Percentiles rank a stretch among this genome's conserved stretches.
Evolutionary conservation across 2,113 vertebrate species (phyloP).

Genomic region (Vicugna pacos): DNA sequence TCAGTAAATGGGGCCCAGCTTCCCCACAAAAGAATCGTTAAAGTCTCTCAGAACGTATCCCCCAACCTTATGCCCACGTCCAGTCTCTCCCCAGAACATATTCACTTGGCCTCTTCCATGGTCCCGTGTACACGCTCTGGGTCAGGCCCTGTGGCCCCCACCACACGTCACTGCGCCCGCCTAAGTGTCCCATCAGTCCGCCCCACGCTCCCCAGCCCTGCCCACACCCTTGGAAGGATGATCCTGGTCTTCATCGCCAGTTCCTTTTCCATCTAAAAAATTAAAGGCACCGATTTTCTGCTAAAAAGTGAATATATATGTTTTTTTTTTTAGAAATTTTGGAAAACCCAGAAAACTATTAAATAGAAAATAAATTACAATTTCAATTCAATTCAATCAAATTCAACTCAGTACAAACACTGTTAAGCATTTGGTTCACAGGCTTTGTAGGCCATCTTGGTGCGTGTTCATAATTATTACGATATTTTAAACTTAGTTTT

Average conservation of each 20-base stretch:
- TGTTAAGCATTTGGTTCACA: not conserved
- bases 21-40: not conserved
- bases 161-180: no score
- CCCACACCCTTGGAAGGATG: not conserved
- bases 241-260: not conserved
- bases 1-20: not conserved
- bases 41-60: not conserved
- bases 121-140: accelerated
- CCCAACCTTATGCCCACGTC: not conserved
- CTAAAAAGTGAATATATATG: not conserved
- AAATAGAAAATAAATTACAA: not conserved
- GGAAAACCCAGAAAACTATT: not conserved
- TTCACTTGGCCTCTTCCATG: not conserved
- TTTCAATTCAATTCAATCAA: not conserved
- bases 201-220: no score
- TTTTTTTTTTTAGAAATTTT: not conserved
- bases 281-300: not conserved
- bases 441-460: not conserved
- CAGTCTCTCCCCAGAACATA: not conserved
- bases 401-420: not conserved
- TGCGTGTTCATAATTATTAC: not conserved
- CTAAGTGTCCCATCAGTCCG: no score
- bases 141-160: not conserved
- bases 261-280: not conserved
- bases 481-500: not conserved